A percentile compares a stretch with the other conserved stretches of the same genome.
phyloP scores from a whole-genome alignment of 2,797 vertebrate species.

The Neosalanx taihuensis region DNA sequence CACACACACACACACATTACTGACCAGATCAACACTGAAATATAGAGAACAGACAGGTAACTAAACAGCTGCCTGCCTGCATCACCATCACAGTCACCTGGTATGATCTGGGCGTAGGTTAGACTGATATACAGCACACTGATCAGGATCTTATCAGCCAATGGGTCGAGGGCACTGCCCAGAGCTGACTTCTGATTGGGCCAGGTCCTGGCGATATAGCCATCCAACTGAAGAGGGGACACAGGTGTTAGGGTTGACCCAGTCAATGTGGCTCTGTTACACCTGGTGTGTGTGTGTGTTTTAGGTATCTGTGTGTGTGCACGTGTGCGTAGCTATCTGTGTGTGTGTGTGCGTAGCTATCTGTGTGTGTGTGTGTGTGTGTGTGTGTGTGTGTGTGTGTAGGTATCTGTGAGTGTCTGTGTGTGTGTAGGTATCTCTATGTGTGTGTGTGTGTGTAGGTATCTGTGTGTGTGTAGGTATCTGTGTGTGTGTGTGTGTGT shows the following conservation, averaged over 20 bases:
- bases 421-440: no score
- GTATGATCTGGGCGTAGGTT: conserved; percentile 92
- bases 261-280: neutral
- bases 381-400: no score
- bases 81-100: conserved; percentile 74
- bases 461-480: no score
- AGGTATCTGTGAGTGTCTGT: no score
- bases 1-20: conserved; percentile 10
- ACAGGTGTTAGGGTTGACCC: neutral
- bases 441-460: no score
- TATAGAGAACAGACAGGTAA: neutral
- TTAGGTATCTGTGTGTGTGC: no score
- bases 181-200: conserved; percentile 93
- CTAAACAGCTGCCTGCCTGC: neutral
- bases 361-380: no score
- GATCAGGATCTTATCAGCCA: conserved; percentile 99
- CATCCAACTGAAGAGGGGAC: conserved; percentile 80
- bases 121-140: conserved; percentile 92
- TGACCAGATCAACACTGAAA: neutral
- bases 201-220: conserved; percentile 96
- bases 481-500: neutral
- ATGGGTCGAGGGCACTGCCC: conserved; percentile 95
- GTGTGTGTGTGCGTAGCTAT: no score
- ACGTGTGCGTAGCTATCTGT: no score
- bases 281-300: neutral